Conservation (phyloP, 2,888 invertebrate species). For the Agrypnus murinus region DNA sequence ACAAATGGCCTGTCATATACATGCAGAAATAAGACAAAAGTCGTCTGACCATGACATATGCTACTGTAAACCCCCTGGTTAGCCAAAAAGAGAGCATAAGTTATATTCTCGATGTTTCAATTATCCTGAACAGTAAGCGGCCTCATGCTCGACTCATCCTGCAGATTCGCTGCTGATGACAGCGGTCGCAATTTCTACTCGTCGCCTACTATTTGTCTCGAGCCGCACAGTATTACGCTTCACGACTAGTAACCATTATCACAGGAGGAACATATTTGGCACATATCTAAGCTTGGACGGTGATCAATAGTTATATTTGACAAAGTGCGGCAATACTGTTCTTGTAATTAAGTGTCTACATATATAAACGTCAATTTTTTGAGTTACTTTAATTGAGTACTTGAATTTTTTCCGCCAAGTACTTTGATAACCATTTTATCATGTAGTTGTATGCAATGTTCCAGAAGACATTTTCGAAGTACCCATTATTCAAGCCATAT, state of each 20-base stretch:
- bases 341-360: constrained; percentile 23
- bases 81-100: constrained; percentile 37
- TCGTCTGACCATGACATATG: constrained; percentile 33
- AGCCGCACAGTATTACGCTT: constrained; percentile 46
- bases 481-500: no score
- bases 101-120: constrained; percentile 47
- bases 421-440: no score
- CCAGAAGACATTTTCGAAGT: no score
- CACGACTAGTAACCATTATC: constrained; percentile 55
- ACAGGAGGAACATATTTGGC: constrained; percentile 54
- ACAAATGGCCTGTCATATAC: constrained; percentile 50
- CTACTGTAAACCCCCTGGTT: constrained; percentile 29
- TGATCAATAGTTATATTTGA: constrained; percentile 52
- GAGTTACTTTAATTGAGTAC: constrained; percentile 11
- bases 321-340: constrained; percentile 31
- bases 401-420: constrained; percentile 14
- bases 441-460: no score
- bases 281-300: constrained; percentile 53
- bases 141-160: constrained; percentile 42
- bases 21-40: constrained; percentile 48
- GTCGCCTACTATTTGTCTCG: constrained; percentile 50
- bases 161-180: constrained; percentile 49
- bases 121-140: constrained; percentile 46
- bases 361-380: constrained; percentile 34
- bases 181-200: constrained; percentile 50